These are phyloP conservation scores for Mastomys coucha DNA, from an alignment of 2,113 vertebrate species.

Conservation along the genomic window DNA sequence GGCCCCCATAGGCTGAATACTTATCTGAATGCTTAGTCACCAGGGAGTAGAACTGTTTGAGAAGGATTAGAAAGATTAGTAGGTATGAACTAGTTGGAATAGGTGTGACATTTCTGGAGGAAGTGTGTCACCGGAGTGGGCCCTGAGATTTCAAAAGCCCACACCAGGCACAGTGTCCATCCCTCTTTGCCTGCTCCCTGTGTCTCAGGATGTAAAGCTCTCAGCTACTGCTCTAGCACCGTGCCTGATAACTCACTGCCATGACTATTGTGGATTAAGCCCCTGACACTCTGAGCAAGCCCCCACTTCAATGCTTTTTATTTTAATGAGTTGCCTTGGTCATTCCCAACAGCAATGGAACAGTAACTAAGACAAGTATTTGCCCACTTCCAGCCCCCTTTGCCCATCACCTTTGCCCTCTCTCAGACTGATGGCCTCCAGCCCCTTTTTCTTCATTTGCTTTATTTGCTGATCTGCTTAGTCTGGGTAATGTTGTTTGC, in stretches of 20 bases:
- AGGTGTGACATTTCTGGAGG: background rate
- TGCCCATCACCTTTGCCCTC: background rate
- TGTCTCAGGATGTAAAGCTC: background rate
- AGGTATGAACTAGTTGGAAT: background rate
- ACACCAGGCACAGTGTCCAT: background rate
- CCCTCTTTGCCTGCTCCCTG: background rate
- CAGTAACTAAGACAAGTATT: background rate
- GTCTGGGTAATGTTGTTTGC: background rate
- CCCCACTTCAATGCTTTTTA: background rate
- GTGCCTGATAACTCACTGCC: background rate
- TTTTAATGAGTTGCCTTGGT: background rate
- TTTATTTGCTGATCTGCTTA: too few relatives aligned
- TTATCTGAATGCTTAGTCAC: background rate
- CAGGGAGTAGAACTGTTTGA: background rate
- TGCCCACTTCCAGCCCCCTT: background rate
- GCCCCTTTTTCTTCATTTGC: background rate
- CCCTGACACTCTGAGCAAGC: too few relatives aligned
- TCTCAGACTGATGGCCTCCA: background rate
- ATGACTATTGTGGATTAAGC: background rate
- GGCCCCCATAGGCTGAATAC: background rate
- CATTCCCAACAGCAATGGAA: background rate
- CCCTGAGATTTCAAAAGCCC: background rate
- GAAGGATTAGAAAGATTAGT: background rate
- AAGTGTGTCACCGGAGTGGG: background rate
- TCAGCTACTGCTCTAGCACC: too few relatives aligned